A percentile compares a stretch with the other conserved stretches of the same genome.
phyloP scores from a whole-genome alignment of 2,113 vertebrate species.

The Pagrus major region DNA sequence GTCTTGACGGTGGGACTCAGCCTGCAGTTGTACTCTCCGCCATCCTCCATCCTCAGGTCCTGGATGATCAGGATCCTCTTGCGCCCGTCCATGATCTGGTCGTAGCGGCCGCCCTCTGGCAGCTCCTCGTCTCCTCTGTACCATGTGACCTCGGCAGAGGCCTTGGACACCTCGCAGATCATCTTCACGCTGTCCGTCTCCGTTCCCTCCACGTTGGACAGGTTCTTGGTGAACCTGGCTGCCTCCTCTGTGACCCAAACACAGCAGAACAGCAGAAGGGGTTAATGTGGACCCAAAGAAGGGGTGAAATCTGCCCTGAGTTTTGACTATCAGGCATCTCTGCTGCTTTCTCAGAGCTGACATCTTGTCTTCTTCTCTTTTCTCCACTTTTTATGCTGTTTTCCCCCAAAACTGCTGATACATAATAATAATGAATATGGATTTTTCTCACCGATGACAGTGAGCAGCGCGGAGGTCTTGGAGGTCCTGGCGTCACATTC shows the following conservation, averaged over 20 bases:
- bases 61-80: conserved; percentile 93
- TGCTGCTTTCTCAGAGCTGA: too few relatives aligned
- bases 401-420: too few relatives aligned
- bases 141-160: conserved; percentile 92
- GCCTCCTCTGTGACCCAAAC: conserved; percentile 91
- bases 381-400: too few relatives aligned
- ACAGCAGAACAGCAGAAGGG: not conserved
- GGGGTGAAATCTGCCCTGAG: not conserved
- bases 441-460: conserved; percentile 92
- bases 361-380: not conserved
- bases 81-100: conserved; percentile 90
- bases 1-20: conserved; percentile 88
- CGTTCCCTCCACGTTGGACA: conserved; percentile 92
- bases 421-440: not conserved
- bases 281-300: not conserved
- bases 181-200: conserved; percentile 96
- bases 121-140: conserved; percentile 93
- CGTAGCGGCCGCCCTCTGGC: conserved; percentile 93
- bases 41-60: conserved; percentile 90
- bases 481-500: conserved; percentile 94
- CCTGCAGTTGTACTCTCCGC: conserved; percentile 90
- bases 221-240: conserved; percentile 96
- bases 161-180: conserved; percentile 96
- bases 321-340: not conserved
- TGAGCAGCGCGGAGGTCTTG: conserved; percentile 93